Percentiles rank a stretch among this genome's conserved stretches.
phyloP scores from a whole-genome alignment of 2,888 invertebrate species.

The Lasius fuliginosus region DNA sequence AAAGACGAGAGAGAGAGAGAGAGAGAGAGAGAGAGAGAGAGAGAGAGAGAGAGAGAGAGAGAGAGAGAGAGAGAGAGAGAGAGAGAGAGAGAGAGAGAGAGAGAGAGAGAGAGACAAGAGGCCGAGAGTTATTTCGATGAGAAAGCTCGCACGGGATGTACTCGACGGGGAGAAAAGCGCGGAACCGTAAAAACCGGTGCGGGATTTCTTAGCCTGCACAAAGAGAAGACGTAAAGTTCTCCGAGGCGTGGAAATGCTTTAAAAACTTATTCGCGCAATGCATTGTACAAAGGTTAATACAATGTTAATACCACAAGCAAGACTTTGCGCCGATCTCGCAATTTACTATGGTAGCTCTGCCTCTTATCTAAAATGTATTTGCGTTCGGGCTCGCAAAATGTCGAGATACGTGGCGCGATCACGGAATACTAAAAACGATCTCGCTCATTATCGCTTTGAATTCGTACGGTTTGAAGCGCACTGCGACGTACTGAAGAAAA shows the following conservation, averaged over 20 bases:
- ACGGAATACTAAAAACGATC: conserved; percentile 27
- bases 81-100: conserved; percentile 26
- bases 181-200: conserved; percentile 56
- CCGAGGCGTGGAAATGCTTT: conserved; percentile 26
- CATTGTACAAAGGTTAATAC: conserved; percentile 35
- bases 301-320: conserved; percentile 32
- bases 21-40: background rate
- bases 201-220: conserved; percentile 10
- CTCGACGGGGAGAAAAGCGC: conserved; percentile 29
- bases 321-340: conserved; percentile 14
- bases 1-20: conserved; percentile 38
- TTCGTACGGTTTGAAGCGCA: background rate
- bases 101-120: background rate
- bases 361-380: conserved; percentile 14
- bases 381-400: background rate
- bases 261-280: conserved; percentile 43
- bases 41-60: background rate
- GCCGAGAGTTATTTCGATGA: conserved; percentile 71
- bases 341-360: background rate
- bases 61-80: conserved; percentile 23
- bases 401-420: conserved; percentile 12
- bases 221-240: conserved; percentile 25
- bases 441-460: conserved; percentile 10
- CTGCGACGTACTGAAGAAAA: background rate
- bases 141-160: conserved; percentile 54